Base-by-base conservation (phyloP, 2,888 invertebrate genomes). In the Cheilosia soror region DNA sequence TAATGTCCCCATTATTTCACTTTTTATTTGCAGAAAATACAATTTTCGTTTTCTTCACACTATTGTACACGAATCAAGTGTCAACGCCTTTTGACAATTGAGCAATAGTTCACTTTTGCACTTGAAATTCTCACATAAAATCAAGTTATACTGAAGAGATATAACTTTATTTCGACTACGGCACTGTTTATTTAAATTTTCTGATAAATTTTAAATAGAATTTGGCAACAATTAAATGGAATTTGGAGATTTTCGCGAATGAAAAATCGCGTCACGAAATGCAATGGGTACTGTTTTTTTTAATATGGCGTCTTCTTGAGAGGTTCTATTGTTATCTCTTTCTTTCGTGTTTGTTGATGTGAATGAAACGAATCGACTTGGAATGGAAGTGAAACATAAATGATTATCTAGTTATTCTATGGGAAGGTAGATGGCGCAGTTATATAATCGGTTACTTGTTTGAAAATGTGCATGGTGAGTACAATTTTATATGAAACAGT, bases 1-100 rank as follows among this genome's bases (percentile, higher is more conserved):
- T 7, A 90, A 88, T 77, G 90, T 90, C 60, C 90, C 90, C 90
- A 90, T 90, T 88, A 77, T 87, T 68, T 60, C 53, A 72, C 60
- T 57, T 55, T 57, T 63, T 63, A 25, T 69, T 63, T 15, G 37
- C 37, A 4, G 37, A 37, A 37, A 37, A 11, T 37, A 37, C 9
- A 20, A 29, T 60, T 68, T 66, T 60, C 20, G 20, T 73, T 25
- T 58, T 58, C 27, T 69, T 57, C 55, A 49, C 60, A 20, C 55
- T 63, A 27, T 55, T 37, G 65, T 73, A 73, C 83, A 83, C 78
- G 58, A 83, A 87, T 69, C 71, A 79, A 87, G 68, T 83, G 83
- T 83, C 82, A 82, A 87, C 85, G 85, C 85, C 85, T 85, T 81
- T 49, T 77, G 72, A 81, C 81, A 80, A 78, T 65, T 73, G 57